Percentiles rank a stretch among this genome's conserved stretches.
Evolutionary conservation across 2,113 vertebrate genomes (phyloP).

Genomic region (Forbesichthys papilliferus): DNA sequence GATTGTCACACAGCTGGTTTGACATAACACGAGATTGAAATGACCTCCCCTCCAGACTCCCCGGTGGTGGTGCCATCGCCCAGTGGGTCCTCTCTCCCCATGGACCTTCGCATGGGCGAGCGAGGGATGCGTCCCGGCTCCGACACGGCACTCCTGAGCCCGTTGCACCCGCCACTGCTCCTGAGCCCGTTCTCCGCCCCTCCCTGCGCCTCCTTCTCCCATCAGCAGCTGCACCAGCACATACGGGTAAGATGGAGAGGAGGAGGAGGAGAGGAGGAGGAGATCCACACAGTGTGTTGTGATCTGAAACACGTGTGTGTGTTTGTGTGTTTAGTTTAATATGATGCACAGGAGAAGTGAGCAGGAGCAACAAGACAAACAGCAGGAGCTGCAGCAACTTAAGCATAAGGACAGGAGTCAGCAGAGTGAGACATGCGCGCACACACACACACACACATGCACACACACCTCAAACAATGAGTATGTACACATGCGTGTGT

Average conservation of each 20-base stretch:
- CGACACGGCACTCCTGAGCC: conserved; percentile 86
- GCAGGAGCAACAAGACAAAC: conserved; percentile 86
- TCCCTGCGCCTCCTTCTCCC: conserved; percentile 78
- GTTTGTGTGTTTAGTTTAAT: conserved; percentile 74
- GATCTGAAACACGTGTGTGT: not conserved
- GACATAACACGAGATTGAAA: not conserved
- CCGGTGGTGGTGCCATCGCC: conserved; percentile 33
- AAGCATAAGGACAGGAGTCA: conserved; percentile 96
- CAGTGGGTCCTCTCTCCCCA: conserved; percentile 80
- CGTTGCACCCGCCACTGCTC: conserved; percentile 85
- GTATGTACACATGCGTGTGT: not conserved
- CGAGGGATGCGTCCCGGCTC: conserved; percentile 80
- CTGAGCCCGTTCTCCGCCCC: conserved; percentile 75
- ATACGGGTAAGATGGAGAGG: conserved; percentile 71
- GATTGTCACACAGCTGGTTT: too few relatives aligned
- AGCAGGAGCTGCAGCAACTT: conserved; percentile 88
- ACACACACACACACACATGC: conserved; percentile 12
- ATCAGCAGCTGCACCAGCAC: conserved; percentile 84
- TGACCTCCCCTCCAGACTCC: conserved; percentile 38
- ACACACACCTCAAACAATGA: not conserved
- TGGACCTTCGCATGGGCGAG: conserved; percentile 94
- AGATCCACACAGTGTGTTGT: not conserved
- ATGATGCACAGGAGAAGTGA: conserved; percentile 82
- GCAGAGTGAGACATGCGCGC: conserved; percentile 79
- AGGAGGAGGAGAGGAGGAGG: not conserved